Percentiles rank a stretch among this genome's conserved stretches.
These are phyloP conservation scores for Menidia beryllina DNA, from an alignment of 2,113 vertebrate genomes.

Conservation along the genomic window DNA sequence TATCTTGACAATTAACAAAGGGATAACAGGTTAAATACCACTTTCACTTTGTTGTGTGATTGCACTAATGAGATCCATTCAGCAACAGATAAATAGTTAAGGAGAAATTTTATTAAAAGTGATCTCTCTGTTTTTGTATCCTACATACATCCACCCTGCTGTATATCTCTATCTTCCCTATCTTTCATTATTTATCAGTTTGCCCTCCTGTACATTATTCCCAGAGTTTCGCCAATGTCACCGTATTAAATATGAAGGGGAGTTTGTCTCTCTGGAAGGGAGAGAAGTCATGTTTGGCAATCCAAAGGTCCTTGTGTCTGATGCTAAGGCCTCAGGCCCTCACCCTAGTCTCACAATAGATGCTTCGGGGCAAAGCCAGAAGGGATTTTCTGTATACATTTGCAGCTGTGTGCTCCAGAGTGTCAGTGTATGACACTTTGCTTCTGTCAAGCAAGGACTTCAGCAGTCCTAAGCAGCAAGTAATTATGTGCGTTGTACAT, in stretches of 20 bases:
- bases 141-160: constrained; percentile 15
- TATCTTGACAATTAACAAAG: constrained; percentile 46
- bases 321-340: constrained; percentile 65
- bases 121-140: constrained; percentile 4
- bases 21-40: constrained; percentile 52
- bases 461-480: constrained; percentile 27
- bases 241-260: constrained; percentile 75
- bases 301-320: constrained; percentile 70
- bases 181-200: constrained; percentile 69
- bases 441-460: constrained; percentile 32
- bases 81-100: constrained; percentile 26
- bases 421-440: constrained; percentile 35
- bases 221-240: constrained; percentile 54
- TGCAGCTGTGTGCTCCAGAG: constrained; percentile 45
- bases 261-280: constrained; percentile 61
- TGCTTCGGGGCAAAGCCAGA: constrained; percentile 72
- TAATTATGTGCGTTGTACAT: not conserved
- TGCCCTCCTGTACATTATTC: constrained; percentile 51
- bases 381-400: constrained; percentile 64
- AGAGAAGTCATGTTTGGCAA: constrained; percentile 61
- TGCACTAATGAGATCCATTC: constrained; percentile 34
- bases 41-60: constrained; percentile 26
- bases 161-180: constrained; percentile 60
- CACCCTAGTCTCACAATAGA: constrained; percentile 65
- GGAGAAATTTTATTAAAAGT: constrained; percentile 14